Conservation (phyloP, 2,113 vertebrate genomes). For the Carlito syrichta region DNA sequence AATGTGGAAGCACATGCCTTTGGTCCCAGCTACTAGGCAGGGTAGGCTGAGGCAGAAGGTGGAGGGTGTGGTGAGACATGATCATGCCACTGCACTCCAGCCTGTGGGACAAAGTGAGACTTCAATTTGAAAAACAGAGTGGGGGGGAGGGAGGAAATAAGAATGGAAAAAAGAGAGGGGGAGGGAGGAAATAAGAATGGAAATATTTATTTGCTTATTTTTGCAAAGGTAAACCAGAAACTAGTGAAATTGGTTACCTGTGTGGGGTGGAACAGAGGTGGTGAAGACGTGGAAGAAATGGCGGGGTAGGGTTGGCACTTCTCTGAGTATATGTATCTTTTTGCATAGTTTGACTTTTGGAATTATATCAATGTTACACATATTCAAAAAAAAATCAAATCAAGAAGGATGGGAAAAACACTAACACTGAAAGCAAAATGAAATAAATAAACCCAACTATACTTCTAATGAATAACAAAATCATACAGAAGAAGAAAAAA, state of each 20-base stretch:
- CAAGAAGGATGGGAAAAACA: not conserved
- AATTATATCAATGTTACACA: not conserved
- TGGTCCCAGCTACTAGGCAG: too few relatives aligned
- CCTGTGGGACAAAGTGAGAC: too few relatives aligned
- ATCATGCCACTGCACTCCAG: too few relatives aligned
- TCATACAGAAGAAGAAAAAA: not conserved
- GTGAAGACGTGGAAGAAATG: not conserved
- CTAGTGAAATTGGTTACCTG: not conserved
- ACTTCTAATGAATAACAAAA: not conserved
- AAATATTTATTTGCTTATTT: not conserved
- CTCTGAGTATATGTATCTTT: not conserved
- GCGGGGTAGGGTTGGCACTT: not conserved
- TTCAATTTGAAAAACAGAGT: too few relatives aligned
- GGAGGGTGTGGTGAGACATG: too few relatives aligned
- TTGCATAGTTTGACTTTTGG: not conserved
- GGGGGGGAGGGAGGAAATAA: too few relatives aligned
- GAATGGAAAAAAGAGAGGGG: too few relatives aligned
- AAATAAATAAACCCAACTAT: not conserved
- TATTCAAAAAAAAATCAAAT: not conserved
- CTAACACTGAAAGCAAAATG: not conserved
- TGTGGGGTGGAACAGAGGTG: not conserved
- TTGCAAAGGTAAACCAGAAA: not conserved
- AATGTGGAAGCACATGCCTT: too few relatives aligned
- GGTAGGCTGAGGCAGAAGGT: too few relatives aligned
- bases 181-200: not conserved